Conservation (phyloP, 1,140 invertebrate genomes). For the Sogatella furcifera region DNA sequence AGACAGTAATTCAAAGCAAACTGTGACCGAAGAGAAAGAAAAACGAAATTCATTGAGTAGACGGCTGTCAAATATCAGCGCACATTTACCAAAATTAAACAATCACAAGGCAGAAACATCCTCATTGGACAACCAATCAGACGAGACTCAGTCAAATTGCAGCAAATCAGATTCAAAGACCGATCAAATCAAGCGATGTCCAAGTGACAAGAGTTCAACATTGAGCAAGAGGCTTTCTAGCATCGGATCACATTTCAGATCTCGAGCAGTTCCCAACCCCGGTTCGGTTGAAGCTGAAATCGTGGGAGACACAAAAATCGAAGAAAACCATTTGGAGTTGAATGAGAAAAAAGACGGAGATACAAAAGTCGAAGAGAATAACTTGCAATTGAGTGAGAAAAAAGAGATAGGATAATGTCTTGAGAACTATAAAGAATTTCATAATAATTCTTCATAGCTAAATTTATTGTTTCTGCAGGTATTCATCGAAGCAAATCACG, state of each 20-base stretch:
- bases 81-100: not conserved
- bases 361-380: too few relatives aligned
- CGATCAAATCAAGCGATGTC: not conserved
- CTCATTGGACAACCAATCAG: not conserved
- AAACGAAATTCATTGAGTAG: not conserved
- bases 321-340: not conserved
- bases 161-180: not conserved
- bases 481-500: too few relatives aligned
- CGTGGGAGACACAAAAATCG: not conserved
- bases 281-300: not conserved
- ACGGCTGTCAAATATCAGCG: not conserved
- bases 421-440: too few relatives aligned
- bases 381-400: too few relatives aligned
- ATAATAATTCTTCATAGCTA: too few relatives aligned
- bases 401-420: too few relatives aligned
- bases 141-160: not conserved
- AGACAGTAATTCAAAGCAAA: not conserved
- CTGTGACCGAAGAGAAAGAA: not conserved
- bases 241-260: not conserved
- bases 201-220: not conserved
- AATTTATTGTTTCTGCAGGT: too few relatives aligned
- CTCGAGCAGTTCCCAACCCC: not conserved
- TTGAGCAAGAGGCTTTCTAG: not conserved
- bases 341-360: not conserved
- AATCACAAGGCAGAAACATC: not conserved